Evolutionary conservation across 2,888 invertebrate species (phyloP).

Genomic region (Heliconius charithonia): DNA sequence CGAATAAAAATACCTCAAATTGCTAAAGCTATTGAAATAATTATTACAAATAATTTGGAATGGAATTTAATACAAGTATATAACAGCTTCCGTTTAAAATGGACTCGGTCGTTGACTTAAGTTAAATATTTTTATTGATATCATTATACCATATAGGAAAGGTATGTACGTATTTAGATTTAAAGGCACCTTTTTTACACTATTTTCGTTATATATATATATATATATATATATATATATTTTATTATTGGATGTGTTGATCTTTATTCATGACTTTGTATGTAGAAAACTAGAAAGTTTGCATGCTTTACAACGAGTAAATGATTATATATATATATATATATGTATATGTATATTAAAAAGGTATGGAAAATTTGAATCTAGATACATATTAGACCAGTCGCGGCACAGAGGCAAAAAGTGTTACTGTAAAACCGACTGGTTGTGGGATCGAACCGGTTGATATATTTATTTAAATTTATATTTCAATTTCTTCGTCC

Average conservation of each 20-base stretch:
- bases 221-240: no score
- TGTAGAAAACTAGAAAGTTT: no score
- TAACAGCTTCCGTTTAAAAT: constrained; percentile 11
- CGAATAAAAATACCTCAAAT: neutral
- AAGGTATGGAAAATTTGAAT: no score
- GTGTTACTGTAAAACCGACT: no score
- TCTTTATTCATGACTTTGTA: neutral
- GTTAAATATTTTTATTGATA: constrained; percentile 6
- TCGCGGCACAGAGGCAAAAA: no score
- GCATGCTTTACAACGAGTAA: neutral
- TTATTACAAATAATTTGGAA: neutral
- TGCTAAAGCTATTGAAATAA: neutral
- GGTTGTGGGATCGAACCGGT: no score
- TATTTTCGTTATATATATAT: no score
- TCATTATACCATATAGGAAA: neutral
- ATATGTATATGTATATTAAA: no score
- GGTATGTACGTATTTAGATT: no score
- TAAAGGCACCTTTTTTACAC: neutral
- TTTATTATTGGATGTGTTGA: neutral
- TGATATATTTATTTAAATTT: no score
- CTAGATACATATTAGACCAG: no score
- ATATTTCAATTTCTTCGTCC: no score
- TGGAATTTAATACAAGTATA: neutral
- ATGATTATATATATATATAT: neutral
- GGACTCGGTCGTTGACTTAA: neutral